phyloP scores from a whole-genome alignment of 64 coral and sea anemone genomes.

The Montipora sp. region DNA sequence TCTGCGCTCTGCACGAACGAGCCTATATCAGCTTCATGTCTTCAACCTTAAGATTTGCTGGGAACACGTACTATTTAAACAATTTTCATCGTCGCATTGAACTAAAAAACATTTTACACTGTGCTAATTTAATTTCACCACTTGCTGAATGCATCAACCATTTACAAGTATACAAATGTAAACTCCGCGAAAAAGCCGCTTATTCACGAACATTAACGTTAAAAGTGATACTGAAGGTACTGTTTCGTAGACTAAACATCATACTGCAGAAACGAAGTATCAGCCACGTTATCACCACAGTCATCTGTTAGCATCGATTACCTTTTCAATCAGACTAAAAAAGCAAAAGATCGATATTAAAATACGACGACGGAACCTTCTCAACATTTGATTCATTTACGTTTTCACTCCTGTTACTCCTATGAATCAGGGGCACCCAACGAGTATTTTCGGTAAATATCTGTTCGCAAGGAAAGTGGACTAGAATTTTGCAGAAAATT shows the following conservation, averaged over 20 bases:
- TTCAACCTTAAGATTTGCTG: background rate
- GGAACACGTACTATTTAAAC: background rate
- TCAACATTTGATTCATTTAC: no score
- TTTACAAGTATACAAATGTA: conserved; percentile 22
- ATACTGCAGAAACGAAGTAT: background rate
- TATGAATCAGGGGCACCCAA: no score
- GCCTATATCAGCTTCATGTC: background rate
- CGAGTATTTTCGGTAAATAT: no score
- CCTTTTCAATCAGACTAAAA: conserved; percentile 23
- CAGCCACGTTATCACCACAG: background rate
- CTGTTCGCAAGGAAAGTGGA: no score
- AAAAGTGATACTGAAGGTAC: background rate
- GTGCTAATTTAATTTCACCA: background rate
- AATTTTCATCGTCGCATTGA: background rate
- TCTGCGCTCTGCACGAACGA: background rate
- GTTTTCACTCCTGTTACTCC: no score
- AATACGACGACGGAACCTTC: background rate
- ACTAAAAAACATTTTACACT: background rate
- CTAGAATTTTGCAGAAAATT: no score
- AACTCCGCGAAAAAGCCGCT: background rate
- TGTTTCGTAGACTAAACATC: background rate
- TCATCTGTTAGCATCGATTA: background rate
- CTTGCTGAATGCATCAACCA: background rate
- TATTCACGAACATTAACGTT: background rate
- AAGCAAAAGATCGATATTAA: background rate